These are phyloP conservation scores for Merops nubicus DNA, from an alignment of 2,113 vertebrate species.

Conservation along the genomic window DNA sequence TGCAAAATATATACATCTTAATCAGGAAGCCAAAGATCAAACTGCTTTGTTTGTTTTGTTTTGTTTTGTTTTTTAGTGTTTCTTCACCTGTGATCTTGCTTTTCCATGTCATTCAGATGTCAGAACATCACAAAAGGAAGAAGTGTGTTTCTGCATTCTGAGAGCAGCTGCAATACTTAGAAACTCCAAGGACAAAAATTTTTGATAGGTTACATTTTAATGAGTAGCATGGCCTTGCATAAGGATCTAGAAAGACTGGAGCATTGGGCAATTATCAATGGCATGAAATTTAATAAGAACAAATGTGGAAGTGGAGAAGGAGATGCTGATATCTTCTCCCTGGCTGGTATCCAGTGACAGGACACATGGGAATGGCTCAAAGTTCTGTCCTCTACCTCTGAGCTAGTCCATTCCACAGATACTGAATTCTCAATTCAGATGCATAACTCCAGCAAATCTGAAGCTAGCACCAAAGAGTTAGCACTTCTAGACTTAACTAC, in stretches of 20 bases:
- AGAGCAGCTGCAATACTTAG: not conserved
- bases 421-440: not conserved
- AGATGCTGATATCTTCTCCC: not conserved
- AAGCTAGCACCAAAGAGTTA: not conserved
- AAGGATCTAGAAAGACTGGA: not conserved
- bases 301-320: not conserved
- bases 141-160: not conserved
- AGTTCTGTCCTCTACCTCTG: not conserved
- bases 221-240: not conserved
- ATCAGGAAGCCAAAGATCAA: not conserved
- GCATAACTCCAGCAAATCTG: not conserved
- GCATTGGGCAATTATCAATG: not conserved
- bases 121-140: not conserved
- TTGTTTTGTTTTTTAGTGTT: not conserved
- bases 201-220: not conserved
- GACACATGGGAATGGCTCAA: rapidly evolving
- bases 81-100: not conserved
- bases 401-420: not conserved
- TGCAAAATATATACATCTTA: not conserved
- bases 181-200: not conserved
- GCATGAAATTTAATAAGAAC: not conserved
- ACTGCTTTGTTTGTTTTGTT: no score
- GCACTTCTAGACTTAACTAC: no score
- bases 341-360: no score
- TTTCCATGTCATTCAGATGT: not conserved